Evolutionary conservation across 2,797 vertebrate genomes (phyloP), one percentile per base, ranked within the genome.

Genomic region (Fistularia commersonii): DNA sequence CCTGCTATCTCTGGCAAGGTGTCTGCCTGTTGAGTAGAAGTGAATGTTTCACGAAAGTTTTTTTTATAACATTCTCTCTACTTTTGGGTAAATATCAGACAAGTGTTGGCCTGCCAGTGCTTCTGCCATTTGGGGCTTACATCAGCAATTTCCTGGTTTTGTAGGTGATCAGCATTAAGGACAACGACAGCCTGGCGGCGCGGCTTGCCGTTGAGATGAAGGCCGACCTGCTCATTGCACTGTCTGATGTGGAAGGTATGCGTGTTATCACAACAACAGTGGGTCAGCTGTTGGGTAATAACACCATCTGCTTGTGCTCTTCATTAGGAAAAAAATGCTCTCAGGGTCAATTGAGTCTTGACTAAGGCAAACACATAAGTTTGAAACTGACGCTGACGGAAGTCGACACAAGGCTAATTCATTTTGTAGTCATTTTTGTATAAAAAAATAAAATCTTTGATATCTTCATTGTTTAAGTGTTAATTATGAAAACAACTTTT

Each of bases 81-180:
- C 23, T 23, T 23, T 23, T 40, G 38, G 9, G 33, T 15, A 41
- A 12, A 57, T 35, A 15, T 42, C 54, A 54, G 48, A 35, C 59
- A 52, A 7, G 13, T 38, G 37, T 45, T 48, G 4, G 48, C 45
- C 40, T 60, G 40, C 41, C 12, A 6, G 5, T 0, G 12, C 35
- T 12, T 61, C 40, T 36, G 8, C 1, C n/a, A 49, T 13, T 5
- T 34, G 36, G 14, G 43, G 43, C 64, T 72, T 32, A 57, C 61
- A 35, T 54, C 57, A 41, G 55, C 55, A 15, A 11, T 48, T 66
- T 51, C 54, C 38, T 64, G 49, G 3, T 52, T 32, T 81, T 85
- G 23, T 68, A 99, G 97, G 94, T 98, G 59, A 99, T 99, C 75
- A 99, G 96, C 51, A 94, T 99, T 72, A 98, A 99, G 88, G 97